Conservation (phyloP, 2,797 vertebrate genomes). For the Falco rusticolus region DNA sequence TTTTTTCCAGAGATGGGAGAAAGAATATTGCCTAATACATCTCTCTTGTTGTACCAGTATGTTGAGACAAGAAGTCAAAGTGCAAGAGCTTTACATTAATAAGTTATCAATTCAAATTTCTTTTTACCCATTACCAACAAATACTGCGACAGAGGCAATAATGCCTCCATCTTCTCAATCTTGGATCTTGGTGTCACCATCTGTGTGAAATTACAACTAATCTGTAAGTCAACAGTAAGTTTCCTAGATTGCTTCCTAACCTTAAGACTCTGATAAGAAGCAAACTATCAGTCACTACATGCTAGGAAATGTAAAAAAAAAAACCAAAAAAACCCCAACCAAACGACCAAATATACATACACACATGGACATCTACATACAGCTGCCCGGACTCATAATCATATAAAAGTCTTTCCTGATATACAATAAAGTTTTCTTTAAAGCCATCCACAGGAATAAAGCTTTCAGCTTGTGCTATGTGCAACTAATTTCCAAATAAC, state of each 20-base stretch:
- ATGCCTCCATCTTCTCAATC: neutral
- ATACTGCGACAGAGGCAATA: neutral
- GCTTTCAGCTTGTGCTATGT: neutral
- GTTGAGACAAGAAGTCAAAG: constrained; percentile 19
- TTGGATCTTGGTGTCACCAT: neutral
- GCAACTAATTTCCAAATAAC: constrained; percentile 34
- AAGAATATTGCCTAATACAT: neutral
- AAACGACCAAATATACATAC: too few relatives aligned
- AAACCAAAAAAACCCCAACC: neutral
- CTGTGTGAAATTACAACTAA: neutral
- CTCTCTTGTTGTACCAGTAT: neutral
- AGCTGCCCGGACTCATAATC: neutral
- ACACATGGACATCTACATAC: neutral
- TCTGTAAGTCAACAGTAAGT: neutral
- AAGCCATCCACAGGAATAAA: neutral
- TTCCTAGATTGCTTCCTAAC: neutral
- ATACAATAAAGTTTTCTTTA: neutral
- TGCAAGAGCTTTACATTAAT: constrained; percentile 19
- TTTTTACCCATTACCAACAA: neutral
- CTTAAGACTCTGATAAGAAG: neutral
- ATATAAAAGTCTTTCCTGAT: neutral
- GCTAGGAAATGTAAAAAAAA: neutral
- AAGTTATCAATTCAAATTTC: neutral
- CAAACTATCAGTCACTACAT: neutral
- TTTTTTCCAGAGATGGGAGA: neutral